phyloP scores from a whole-genome alignment of 2,797 vertebrate species.

The Xiphophorus birchmanni region DNA sequence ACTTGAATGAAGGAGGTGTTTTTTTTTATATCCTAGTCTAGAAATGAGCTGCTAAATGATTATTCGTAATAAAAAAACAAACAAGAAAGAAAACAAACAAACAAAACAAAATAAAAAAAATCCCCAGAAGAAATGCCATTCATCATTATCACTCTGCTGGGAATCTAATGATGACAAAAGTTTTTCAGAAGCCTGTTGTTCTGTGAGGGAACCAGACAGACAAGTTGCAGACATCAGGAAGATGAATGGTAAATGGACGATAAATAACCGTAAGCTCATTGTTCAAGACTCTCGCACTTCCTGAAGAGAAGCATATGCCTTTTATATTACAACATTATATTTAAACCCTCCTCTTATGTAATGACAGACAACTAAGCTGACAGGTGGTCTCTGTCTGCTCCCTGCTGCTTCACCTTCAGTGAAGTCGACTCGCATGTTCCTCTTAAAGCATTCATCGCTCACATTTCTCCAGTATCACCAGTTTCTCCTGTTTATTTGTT shows the following conservation, averaged over 20 bases:
- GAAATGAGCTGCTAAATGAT: not conserved
- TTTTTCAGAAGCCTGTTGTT: not conserved
- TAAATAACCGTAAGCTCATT: not conserved
- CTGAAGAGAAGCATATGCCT: not conserved
- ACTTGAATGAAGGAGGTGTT: not conserved
- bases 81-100: too few relatives aligned
- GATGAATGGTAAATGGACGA: not conserved
- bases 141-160: not conserved
- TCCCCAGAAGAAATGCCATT: not conserved
- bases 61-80: not conserved
- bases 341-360: not conserved
- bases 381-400: not conserved
- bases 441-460: not conserved
- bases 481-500: not conserved
- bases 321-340: not conserved
- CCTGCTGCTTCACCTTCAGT: not conserved
- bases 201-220: not conserved
- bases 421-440: not conserved
- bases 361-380: not conserved
- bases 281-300: not conserved
- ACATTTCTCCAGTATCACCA: not conserved
- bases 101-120: too few relatives aligned
- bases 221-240: not conserved
- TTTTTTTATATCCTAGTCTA: not conserved
- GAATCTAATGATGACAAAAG: not conserved